A percentile compares a stretch with the other conserved stretches of the same genome.
Conservation (phyloP, 2,113 vertebrate genomes). For the Bufo gargarizans region DNA sequence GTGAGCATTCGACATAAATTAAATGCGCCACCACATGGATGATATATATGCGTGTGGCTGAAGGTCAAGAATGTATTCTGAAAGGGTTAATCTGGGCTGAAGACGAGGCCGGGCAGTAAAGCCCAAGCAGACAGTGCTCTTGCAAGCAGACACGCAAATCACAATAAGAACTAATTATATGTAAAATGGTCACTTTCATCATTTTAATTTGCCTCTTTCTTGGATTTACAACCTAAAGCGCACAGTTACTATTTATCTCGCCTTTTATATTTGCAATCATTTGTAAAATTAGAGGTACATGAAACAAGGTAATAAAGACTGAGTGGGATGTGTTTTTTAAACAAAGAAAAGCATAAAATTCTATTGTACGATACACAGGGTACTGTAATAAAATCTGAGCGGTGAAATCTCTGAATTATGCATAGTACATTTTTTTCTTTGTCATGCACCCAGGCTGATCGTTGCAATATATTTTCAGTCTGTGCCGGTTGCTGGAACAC, state of each 20-base stretch:
- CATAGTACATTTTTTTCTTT: constrained; percentile 44
- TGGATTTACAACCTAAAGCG: constrained; percentile 34
- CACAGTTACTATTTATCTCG: constrained; percentile 45
- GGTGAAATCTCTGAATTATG: constrained; percentile 47
- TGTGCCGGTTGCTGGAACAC: constrained; percentile 8
- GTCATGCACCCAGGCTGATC: constrained; percentile 39
- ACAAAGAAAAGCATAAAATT: constrained; percentile 51
- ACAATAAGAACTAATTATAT: constrained; percentile 45
- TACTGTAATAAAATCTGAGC: constrained; percentile 52
- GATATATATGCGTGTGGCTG: constrained; percentile 21
- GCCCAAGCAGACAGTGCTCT: constrained; percentile 3
- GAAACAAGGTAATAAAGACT: constrained; percentile 46
- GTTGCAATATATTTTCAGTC: constrained; percentile 47
- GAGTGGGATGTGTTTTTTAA: constrained; percentile 54
- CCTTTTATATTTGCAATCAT: constrained; percentile 52
- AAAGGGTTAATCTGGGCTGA: constrained; percentile 46
- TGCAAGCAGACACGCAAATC: constrained; percentile 36
- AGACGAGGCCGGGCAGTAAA: not conserved
- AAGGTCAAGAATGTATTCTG: constrained; percentile 42
- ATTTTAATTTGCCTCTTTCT: constrained; percentile 54
- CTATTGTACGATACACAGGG: constrained; percentile 40
- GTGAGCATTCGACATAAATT: constrained; percentile 40
- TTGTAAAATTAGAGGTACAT: constrained; percentile 53
- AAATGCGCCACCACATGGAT: constrained; percentile 27
- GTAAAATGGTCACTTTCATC: constrained; percentile 51